phyloP scores from a whole-genome alignment of 2,888 invertebrate species.

The Lochmaea capreae region DNA sequence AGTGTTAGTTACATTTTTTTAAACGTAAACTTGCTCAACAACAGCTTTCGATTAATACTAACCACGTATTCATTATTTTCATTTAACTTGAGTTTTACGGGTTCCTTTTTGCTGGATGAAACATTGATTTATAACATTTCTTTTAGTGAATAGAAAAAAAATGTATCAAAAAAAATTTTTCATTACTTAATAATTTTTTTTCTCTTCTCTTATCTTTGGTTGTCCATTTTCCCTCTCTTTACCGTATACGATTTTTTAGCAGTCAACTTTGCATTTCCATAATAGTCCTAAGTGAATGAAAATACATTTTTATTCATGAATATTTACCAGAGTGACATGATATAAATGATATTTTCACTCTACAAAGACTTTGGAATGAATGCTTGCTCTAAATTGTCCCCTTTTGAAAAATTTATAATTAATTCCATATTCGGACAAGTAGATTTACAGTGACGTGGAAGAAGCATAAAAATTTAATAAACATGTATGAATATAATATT shows the following conservation, averaged over 20 bases:
- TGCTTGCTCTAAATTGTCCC: slow-evolving; percentile 4
- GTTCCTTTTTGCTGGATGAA: too few relatives aligned
- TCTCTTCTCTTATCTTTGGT: not conserved
- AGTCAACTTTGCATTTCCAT: not conserved
- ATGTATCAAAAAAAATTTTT: too few relatives aligned
- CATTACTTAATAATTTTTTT: not conserved
- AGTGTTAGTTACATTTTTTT: too few relatives aligned
- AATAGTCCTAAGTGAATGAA: not conserved
- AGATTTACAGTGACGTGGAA: not conserved
- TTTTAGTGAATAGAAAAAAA: too few relatives aligned
- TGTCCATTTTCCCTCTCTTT: not conserved
- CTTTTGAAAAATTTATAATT: slow-evolving; percentile 4
- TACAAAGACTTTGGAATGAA: slow-evolving; percentile 2
- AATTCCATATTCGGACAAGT: not conserved
- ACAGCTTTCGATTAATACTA: too few relatives aligned
- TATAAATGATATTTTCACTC: slow-evolving; percentile 35
- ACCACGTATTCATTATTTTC: too few relatives aligned
- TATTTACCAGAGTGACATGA: slow-evolving; percentile 31
- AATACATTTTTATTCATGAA: slow-evolving; percentile 29
- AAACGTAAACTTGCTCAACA: too few relatives aligned
- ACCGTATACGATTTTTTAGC: not conserved
- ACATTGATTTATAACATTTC: too few relatives aligned
- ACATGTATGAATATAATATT: too few relatives aligned
- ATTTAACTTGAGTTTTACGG: too few relatives aligned
- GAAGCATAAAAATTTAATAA: not conserved